Base-by-base conservation (phyloP, 2,888 invertebrate species). In the Campopleginae sp. region DNA sequence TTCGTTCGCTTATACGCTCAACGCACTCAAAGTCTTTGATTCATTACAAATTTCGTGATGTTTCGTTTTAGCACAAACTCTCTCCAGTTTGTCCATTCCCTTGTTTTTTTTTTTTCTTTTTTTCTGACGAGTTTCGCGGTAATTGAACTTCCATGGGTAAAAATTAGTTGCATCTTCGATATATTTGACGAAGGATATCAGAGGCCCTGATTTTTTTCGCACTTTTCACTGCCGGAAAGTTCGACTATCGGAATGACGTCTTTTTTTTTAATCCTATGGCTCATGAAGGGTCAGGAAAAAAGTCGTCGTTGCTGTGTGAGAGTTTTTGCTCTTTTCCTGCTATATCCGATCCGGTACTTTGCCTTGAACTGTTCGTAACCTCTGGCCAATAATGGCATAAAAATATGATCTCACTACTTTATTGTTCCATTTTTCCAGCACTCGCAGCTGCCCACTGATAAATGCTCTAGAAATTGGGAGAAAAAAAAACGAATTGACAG, bases 221-320 rank as follows among this genome's bases (percentile, higher is more conserved):
- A 77, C 66, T 66, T 80, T 65, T 54, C 58, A 38, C 14, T 63
- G n/a, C 48, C 23, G 14, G 38, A 66, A 63, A 66, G 84, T 84
- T 61, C 46, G 71, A 51, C 58, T 61, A 77, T 76, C 77, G 48
- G 76, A 80, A 72, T 27, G 68, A 72, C 72, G 72, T 72, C 65
- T 33, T 42, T 61, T 17, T 8, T 31, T n/a, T n/a, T n/a, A n/a
- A n/a, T 42, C 48, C 19, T 0, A 38, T 54, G 17, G 19, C n/a
- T n/a, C n/a, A 66, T 8, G 54, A 23, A 70, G 44, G 63, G 70
- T 66, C 27, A 31, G 4, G 44, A 44, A 65, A 23, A 66, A 76
- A 66, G 66, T 80, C 80, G 65, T 80, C 76, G 65, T 76, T 80
- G 75, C 65, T 54, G 77, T 71, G 54, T 46, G 66, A 63, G 17